Evolutionary conservation across 2,797 vertebrate species (phyloP), one percentile per base, ranked within the genome.

Genomic region (Premnoplex brunnescens): DNA sequence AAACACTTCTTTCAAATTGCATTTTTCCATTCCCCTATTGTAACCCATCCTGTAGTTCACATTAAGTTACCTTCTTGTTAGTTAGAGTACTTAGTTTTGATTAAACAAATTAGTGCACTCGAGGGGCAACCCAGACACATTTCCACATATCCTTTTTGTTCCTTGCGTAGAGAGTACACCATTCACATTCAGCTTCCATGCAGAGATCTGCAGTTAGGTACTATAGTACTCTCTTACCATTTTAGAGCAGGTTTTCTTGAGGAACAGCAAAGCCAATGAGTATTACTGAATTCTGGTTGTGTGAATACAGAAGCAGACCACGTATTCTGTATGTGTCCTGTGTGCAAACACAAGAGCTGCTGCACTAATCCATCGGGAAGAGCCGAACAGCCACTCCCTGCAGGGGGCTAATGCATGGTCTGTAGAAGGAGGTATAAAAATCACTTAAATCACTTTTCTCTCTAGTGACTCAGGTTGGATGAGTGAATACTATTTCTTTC

Each of bases 271-370:
- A 67, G 20, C 9, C 1, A 1, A 11, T 24, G 43, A 51, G 4
- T 30, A 13, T 48, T 80, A 39, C 23, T 48, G 34, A 56, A 36
- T 27, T 84, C 67, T 89, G 59, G 27, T 4, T 30, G 44, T 17
- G 24, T 9, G 56, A 71, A n/a, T 24, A 39, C 14, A 64, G 78
- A 79, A 79, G 46, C 49, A 75, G 67, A 30, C 4, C 10, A 1
- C 15, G 8, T 0, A 6, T 51, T 71, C 30, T 49, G 8, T 3
- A 2, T 1, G 1, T 72, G 32, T 14, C 23, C 19, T 43, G 13
- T 30, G 16, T 86, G 34, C 37, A 91, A 77, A 75, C 8, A 22
- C 18, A 69, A 51, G 36, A 83, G n/a, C 39, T 83, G 39, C 41
- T 80, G 49, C 10, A 39, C 62, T 2, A 8, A 26, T 46, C 23